Percentiles rank a stretch among this genome's conserved stretches.
These are phyloP conservation scores for Epistrophella euchroma DNA, from an alignment of 2,888 invertebrate genomes.

Conservation along the genomic window DNA sequence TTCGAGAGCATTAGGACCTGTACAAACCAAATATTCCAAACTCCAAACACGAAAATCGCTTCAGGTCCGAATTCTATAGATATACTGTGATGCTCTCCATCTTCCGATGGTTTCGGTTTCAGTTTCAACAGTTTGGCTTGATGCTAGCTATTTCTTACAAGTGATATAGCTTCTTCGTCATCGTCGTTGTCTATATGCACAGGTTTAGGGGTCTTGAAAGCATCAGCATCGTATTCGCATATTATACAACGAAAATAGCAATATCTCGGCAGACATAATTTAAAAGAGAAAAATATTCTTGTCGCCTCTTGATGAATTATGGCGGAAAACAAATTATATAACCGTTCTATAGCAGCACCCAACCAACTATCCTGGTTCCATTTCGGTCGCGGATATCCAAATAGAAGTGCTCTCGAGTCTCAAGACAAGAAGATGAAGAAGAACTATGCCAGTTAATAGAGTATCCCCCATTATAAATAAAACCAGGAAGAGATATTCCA, in stretches of 20 bases:
- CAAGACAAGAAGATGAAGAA: conserved; percentile 11
- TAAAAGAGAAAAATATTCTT: conserved; percentile 75
- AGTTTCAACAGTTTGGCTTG: conserved; percentile 62
- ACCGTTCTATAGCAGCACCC: conserved; percentile 54
- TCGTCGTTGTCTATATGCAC: background rate
- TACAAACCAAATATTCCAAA: conserved; percentile 50
- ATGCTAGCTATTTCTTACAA: conserved; percentile 34
- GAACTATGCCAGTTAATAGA: conserved; percentile 52
- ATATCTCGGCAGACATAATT: conserved; percentile 53
- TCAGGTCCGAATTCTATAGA: conserved; percentile 33
- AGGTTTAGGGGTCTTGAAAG: conserved; percentile 9
- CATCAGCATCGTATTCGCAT: conserved; percentile 8
- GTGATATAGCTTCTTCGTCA: conserved; percentile 7
- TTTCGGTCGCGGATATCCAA: background rate
- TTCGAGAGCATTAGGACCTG: conserved; percentile 14
- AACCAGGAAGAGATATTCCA: conserved; percentile 71
- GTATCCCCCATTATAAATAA: conserved; percentile 61
- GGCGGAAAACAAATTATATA: conserved; percentile 75
- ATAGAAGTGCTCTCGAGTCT: conserved; percentile 4
- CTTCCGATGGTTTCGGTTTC: conserved; percentile 57
- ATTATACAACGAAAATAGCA: conserved; percentile 16
- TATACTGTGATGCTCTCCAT: conserved; percentile 29
- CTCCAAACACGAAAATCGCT: conserved; percentile 42
- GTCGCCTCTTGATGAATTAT: conserved; percentile 76
- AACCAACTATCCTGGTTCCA: background rate